Conservation (phyloP, 2,888 invertebrate species). For the Oegoconia quadripuncta region DNA sequence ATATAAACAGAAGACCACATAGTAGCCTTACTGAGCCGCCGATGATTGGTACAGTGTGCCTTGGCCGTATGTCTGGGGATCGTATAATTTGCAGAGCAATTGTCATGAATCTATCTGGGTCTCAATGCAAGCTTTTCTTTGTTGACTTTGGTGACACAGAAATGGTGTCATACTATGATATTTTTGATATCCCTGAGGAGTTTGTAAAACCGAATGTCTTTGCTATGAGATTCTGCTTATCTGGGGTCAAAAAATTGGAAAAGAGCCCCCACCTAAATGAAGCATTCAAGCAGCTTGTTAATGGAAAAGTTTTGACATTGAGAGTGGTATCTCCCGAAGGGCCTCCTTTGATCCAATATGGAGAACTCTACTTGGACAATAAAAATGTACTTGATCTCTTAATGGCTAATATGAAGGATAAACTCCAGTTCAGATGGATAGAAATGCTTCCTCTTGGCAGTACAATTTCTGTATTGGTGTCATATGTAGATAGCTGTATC, state of each 20-base stretch:
- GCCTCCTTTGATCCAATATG: conserved; percentile 86
- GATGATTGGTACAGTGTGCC: conserved; percentile 86
- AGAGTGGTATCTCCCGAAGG: conserved; percentile 84
- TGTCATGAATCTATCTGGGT: conserved; percentile 84
- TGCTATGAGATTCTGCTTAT: conserved; percentile 86
- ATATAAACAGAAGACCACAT: conserved; percentile 82
- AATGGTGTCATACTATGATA: conserved; percentile 82
- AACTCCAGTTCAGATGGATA: conserved; percentile 59
- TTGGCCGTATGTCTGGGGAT: conserved; percentile 85
- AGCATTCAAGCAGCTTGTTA: conserved; percentile 84
- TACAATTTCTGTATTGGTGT: conserved; percentile 76
- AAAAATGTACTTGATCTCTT: conserved; percentile 80
- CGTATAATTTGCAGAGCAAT: conserved; percentile 86
- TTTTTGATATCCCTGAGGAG: conserved; percentile 87
- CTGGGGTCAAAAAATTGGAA: conserved; percentile 82
- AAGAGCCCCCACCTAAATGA: conserved; percentile 81
- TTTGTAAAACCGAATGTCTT: conserved; percentile 85
- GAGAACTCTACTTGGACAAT: conserved; percentile 82
- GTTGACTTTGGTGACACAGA: conserved; percentile 91
- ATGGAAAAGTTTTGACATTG: conserved; percentile 81
- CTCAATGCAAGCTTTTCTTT: conserved; percentile 87
- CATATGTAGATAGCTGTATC: conserved; percentile 83
- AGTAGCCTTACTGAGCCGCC: conserved; percentile 83
- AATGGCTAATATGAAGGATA: conserved; percentile 57
- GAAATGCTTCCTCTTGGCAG: conserved; percentile 54